These are phyloP conservation scores for Pogonomyrmex californicus DNA, from an alignment of 1,140 invertebrate genomes.

Conservation along the genomic window DNA sequence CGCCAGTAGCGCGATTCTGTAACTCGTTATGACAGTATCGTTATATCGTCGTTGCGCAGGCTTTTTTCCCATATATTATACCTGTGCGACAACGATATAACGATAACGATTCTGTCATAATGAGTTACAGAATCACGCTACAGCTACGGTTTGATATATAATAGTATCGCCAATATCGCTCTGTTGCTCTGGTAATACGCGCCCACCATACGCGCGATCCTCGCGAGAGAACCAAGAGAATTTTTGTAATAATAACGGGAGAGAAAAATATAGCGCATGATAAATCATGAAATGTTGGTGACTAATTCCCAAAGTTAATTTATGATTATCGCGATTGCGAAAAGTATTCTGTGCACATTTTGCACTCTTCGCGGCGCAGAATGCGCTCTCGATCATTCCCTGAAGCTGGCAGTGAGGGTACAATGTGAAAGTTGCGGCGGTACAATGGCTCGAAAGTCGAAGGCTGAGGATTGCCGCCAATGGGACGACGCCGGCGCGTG, in stretches of 20 bases:
- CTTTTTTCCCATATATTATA: too few relatives aligned
- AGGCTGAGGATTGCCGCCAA: conserved; percentile 63
- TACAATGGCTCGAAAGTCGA: conserved; percentile 43
- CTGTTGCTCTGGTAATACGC: too few relatives aligned
- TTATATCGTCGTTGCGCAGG: too few relatives aligned
- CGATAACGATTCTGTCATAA: too few relatives aligned
- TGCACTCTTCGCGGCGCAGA: not conserved
- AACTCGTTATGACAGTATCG: not conserved
- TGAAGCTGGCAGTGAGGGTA: not conserved
- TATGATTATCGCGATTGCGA: not conserved
- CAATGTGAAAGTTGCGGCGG: not conserved
- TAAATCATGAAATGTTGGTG: not conserved
- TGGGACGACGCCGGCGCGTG: conserved; percentile 60
- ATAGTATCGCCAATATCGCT: not conserved
- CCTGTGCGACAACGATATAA: too few relatives aligned
- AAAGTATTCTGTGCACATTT: not conserved
- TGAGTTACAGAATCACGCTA: too few relatives aligned
- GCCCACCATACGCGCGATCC: not conserved
- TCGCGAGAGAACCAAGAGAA: not conserved
- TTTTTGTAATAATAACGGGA: not conserved
- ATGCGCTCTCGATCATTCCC: not conserved
- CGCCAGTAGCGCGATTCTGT: not conserved
- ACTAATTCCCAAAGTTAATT: not conserved
- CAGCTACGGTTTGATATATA: not conserved
- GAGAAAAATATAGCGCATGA: not conserved